These are phyloP conservation scores for Copidosoma aretas DNA, from an alignment of 2,888 invertebrate species.

Conservation along the genomic window DNA sequence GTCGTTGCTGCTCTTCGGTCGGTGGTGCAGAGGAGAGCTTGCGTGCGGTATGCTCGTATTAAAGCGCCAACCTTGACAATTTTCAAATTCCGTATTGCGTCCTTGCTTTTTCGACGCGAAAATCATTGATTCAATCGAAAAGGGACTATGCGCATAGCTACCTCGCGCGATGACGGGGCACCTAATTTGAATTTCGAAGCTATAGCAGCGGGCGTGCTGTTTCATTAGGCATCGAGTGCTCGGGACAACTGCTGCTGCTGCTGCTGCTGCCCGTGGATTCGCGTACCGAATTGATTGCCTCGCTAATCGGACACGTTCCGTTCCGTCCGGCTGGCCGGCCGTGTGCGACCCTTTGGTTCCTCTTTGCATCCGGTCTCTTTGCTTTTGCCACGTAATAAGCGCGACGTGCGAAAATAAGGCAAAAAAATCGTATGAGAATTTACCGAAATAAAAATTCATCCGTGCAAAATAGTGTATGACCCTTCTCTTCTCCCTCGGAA, in stretches of 20 bases:
- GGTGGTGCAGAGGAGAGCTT: no score
- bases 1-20: not conserved
- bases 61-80: no score
- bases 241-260: slow-evolving; percentile 1
- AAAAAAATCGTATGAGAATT: not conserved
- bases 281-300: slow-evolving; percentile 44
- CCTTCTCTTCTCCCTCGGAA: not conserved
- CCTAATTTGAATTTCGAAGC: slow-evolving; percentile 44
- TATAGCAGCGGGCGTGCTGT: slow-evolving; percentile 28
- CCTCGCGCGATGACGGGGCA: slow-evolving; percentile 42
- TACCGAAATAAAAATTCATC: not conserved
- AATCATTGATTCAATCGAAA: not conserved
- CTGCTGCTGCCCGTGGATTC: slow-evolving; percentile 15
- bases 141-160: not conserved
- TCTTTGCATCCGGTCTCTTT: not conserved
- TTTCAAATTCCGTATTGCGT: no score
- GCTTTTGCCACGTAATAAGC: not conserved
- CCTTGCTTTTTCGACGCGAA: not conserved
- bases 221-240: slow-evolving; percentile 41
- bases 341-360: slow-evolving; percentile 2
- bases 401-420: not conserved
- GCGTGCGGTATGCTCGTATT: not conserved
- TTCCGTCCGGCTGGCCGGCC: not conserved
- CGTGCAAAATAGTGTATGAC: not conserved
- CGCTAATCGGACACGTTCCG: slow-evolving; percentile 41